These are phyloP conservation scores for Tauraco erythrolophus DNA, from an alignment of 2,113 vertebrate genomes.

Conservation along the genomic window DNA sequence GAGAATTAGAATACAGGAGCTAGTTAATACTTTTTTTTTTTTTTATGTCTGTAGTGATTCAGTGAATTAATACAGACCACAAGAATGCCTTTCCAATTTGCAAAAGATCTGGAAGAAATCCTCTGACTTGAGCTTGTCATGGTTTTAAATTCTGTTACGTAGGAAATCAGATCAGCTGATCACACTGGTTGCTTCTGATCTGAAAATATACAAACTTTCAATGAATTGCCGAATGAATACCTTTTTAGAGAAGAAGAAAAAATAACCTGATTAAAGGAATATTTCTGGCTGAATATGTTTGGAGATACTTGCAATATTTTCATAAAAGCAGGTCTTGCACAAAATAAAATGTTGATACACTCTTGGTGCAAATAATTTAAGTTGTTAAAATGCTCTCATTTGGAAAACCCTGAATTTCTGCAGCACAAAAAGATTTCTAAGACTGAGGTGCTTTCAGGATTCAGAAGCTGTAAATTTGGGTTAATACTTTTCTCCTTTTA, in stretches of 20 bases:
- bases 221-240: background rate
- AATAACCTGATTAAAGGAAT: background rate
- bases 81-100: slow-evolving; percentile 7
- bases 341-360: background rate
- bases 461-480: background rate
- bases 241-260: background rate
- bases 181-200: background rate
- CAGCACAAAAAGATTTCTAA: background rate
- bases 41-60: background rate
- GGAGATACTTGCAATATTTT: background rate
- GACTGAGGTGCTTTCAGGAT: background rate
- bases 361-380: background rate
- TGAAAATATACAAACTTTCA: background rate
- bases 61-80: slow-evolving; percentile 25
- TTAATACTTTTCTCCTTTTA: background rate
- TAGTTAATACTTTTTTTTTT: background rate
- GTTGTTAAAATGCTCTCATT: background rate
- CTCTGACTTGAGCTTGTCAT: background rate
- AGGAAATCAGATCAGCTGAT: background rate
- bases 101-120: slow-evolving; percentile 17
- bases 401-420: background rate
- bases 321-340: background rate
- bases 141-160: background rate
- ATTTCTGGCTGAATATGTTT: background rate
- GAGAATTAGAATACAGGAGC: background rate